Conservation (phyloP, 2,113 vertebrate species). For the Pteropus alecto region DNA sequence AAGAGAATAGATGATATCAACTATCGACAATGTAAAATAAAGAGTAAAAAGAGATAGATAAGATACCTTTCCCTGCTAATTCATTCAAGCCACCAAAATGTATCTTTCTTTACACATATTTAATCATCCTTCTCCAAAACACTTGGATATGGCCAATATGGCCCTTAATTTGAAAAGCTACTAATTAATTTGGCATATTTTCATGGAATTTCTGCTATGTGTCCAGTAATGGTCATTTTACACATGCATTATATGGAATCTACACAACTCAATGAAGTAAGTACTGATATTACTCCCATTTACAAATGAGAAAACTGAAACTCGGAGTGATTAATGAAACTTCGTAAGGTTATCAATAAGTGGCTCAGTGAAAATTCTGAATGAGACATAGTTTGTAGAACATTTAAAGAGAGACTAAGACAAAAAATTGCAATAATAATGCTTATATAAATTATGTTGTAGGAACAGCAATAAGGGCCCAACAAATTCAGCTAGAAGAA, state of each 20-base stretch:
- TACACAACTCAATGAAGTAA: no score
- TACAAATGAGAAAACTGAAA: not conserved
- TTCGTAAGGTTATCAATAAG: not conserved
- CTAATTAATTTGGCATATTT: not conserved
- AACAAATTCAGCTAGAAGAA: not conserved
- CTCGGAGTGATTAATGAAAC: not conserved
- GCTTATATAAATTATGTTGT: not conserved
- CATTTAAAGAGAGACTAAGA: not conserved
- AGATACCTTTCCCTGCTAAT: not conserved
- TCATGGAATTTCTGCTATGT: not conserved
- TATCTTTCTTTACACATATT: not conserved
- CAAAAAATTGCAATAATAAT: not conserved
- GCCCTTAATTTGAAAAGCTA: not conserved
- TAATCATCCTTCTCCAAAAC: not conserved
- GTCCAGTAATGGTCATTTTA: not conserved
- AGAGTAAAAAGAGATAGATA: not conserved
- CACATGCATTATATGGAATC: not conserved
- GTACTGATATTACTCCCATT: not conserved
- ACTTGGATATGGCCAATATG: not conserved
- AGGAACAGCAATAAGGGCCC: not conserved
- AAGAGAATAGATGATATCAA: not conserved
- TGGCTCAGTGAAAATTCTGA: not conserved
- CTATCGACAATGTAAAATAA: not conserved
- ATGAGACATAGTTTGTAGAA: not conserved
- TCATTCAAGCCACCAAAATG: not conserved